phyloP scores from a whole-genome alignment of 2,888 invertebrate species.

The Cyaniris semiargus region DNA sequence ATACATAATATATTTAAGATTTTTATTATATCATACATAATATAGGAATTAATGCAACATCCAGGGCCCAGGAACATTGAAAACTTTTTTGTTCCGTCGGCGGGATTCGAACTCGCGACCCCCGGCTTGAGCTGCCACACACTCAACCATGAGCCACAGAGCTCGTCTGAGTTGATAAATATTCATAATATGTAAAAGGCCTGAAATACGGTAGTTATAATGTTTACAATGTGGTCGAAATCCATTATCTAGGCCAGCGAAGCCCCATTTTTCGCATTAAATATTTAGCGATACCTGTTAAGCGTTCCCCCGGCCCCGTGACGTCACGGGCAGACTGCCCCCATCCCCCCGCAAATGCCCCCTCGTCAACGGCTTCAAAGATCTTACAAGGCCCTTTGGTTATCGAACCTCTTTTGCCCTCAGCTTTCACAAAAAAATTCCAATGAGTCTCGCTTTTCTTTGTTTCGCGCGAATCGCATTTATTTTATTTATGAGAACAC shows the following conservation, averaged over 20 bases:
- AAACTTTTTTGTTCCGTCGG: too few species aligned
- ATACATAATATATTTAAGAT: too few species aligned
- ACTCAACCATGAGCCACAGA: too few species aligned
- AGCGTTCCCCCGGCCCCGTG: neutral
- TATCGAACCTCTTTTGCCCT: conserved; percentile 11
- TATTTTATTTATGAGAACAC: neutral
- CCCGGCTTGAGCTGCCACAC: too few species aligned
- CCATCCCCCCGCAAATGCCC: neutral
- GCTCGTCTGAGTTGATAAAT: neutral
- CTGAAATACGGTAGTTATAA: neutral
- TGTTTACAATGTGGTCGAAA: neutral
- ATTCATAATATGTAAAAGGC: neutral
- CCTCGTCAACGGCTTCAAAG: neutral
- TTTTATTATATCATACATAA: too few species aligned
- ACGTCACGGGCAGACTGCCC: neutral
- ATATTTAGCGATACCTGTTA: conserved; percentile 13
- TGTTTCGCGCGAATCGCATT: neutral
- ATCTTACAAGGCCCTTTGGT: conserved; percentile 11
- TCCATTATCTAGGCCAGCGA: neutral
- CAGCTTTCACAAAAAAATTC: neutral
- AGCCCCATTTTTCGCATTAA: neutral
- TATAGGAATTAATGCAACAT: too few species aligned
- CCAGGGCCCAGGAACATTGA: too few species aligned
- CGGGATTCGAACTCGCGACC: too few species aligned
- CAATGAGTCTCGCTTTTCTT: neutral